phyloP scores from a whole-genome alignment of 2,888 invertebrate genomes.

The Chrysolina haemoptera region DNA sequence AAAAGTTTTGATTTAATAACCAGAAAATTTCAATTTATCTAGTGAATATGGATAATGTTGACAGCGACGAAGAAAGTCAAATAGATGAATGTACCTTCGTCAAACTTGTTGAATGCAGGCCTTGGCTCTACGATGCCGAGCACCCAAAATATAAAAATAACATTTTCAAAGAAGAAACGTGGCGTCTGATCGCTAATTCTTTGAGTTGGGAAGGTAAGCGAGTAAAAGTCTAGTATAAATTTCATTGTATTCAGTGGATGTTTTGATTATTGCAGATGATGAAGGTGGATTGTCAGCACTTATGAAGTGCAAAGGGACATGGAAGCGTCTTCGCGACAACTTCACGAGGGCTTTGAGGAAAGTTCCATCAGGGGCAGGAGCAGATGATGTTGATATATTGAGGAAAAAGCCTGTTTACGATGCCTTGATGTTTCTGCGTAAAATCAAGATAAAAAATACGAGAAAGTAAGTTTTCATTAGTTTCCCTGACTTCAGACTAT shows the following conservation, averaged over 20 bases:
- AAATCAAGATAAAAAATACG: constrained; percentile 11
- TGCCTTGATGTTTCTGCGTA: constrained; percentile 13
- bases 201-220: constrained; percentile 19
- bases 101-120: constrained; percentile 12
- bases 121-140: constrained; percentile 13
- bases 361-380: constrained; percentile 5
- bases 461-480: constrained; percentile 21
- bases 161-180: constrained; percentile 13
- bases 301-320: not conserved
- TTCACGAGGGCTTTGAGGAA: constrained; percentile 14
- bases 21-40: not conserved
- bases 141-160: constrained; percentile 18
- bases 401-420: constrained; percentile 22
- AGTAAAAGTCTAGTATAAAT: not conserved
- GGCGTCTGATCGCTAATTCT: constrained; percentile 15
- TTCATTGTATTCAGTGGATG: constrained; percentile 14
- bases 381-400: constrained; percentile 4
- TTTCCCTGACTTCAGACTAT: not conserved
- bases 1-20: not conserved
- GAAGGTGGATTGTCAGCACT: constrained; percentile 6
- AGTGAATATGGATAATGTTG: not conserved
- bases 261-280: constrained; percentile 8
- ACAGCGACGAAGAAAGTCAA: not conserved
- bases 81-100: not conserved
- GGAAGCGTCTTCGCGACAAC: constrained; percentile 21